phyloP scores from a whole-genome alignment of 2,113 vertebrate species.

The Dicentrarchus labrax region DNA sequence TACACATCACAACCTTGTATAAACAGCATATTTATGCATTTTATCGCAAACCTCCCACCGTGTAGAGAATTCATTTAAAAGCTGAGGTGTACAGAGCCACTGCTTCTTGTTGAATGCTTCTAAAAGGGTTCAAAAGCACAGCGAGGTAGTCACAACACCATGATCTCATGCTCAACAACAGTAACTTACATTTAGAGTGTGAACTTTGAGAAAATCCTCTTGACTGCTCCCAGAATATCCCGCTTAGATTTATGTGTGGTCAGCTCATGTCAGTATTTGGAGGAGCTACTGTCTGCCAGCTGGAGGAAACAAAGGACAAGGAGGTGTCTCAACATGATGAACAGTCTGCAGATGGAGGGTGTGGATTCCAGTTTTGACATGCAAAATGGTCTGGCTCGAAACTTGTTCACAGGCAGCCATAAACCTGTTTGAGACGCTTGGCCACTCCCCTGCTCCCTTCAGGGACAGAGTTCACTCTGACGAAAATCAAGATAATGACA shows the following conservation, averaged over 20 bases:
- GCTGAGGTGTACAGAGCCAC: not conserved
- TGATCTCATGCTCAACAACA: conserved; percentile 15
- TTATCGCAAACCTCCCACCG: not conserved
- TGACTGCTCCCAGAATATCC: conserved; percentile 57
- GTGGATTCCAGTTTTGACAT: conserved; percentile 90
- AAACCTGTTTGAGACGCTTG: conserved; percentile 87
- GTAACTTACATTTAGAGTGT: conserved; percentile 78
- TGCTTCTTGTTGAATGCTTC: not conserved
- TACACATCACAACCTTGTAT: not conserved
- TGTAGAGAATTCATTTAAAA: conserved; percentile 15
- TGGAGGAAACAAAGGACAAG: conserved; percentile 67
- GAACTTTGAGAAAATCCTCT: conserved; percentile 65
- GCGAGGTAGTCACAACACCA: conserved; percentile 8
- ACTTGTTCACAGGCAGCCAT: conserved; percentile 78
- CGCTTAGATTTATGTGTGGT: conserved; percentile 39
- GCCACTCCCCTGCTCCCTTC: conserved; percentile 77
- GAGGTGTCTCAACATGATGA: conserved; percentile 81
- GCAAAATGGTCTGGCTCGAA: conserved; percentile 79
- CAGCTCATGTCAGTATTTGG: conserved; percentile 36
- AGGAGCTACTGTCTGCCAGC: conserved; percentile 40
- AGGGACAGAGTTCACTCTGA: conserved; percentile 68
- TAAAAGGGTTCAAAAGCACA: conserved; percentile 17
- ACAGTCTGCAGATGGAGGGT: conserved; percentile 81
- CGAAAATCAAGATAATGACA: conserved; percentile 53
- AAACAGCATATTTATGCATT: conserved; percentile 8